These are phyloP conservation scores for Microplitis manilae DNA, from an alignment of 2,888 invertebrate species.

Conservation along the genomic window DNA sequence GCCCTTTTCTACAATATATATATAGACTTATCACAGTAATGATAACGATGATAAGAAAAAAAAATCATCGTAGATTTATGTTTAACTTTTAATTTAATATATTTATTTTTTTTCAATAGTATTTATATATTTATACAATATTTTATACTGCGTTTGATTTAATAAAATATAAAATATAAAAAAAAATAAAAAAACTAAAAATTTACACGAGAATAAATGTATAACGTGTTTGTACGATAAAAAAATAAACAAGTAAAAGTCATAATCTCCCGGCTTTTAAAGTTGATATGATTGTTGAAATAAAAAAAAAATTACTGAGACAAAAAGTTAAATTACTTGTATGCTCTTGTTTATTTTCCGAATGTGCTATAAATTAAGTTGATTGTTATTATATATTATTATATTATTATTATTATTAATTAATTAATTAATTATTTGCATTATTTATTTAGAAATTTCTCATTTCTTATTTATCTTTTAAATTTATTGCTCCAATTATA, in stretches of 20 bases:
- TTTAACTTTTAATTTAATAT: conserved; percentile 70
- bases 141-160: conserved; percentile 69
- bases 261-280: conserved; percentile 70
- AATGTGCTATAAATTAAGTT: conserved; percentile 2
- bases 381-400: neutral
- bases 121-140: conserved; percentile 72
- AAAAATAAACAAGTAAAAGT: conserved; percentile 55
- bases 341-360: conserved; percentile 23
- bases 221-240: conserved; percentile 50
- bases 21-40: conserved; percentile 59
- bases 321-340: conserved; percentile 29
- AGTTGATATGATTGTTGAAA: conserved; percentile 44
- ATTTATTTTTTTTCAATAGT: conserved; percentile 70
- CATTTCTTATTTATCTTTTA: conserved; percentile 1
- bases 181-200: conserved; percentile 30
- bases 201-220: conserved; percentile 28
- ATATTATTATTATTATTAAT: neutral
- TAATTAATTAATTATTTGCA: conserved; percentile 1
- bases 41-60: conserved; percentile 51
- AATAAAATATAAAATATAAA: conserved; percentile 50
- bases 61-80: conserved; percentile 66
- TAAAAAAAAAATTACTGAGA: conserved; percentile 38
- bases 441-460: neutral
- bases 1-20: conserved; percentile 58
- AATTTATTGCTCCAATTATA: conserved; percentile 7